Evolutionary conservation across 2,888 invertebrate genomes (phyloP).

Genomic region (Plagodis dolabraria): DNA sequence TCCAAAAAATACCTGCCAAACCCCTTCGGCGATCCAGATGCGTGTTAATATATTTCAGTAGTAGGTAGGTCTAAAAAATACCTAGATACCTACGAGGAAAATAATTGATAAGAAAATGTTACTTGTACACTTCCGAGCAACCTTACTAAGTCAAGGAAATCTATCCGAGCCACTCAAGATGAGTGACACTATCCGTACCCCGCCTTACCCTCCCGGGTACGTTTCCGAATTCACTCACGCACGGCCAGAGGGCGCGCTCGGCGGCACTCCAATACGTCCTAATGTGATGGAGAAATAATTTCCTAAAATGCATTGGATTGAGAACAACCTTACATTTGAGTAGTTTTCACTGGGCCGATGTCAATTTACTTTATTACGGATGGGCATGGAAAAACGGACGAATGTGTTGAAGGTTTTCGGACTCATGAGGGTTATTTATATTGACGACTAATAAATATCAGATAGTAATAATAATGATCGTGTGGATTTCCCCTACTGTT

Average conservation of each 20-base stretch:
- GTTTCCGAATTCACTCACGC: slow-evolving; percentile 72
- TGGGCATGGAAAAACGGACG: slow-evolving; percentile 28
- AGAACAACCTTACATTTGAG: slow-evolving; percentile 65
- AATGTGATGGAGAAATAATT: slow-evolving; percentile 80
- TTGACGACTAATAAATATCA: too few relatives aligned
- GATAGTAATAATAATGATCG: too few relatives aligned
- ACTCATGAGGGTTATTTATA: neutral
- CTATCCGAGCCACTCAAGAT: slow-evolving; percentile 40
- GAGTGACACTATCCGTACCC: slow-evolving; percentile 48
- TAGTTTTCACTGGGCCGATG: slow-evolving; percentile 65
- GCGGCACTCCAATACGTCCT: slow-evolving; percentile 71
- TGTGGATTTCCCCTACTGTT: too few relatives aligned
- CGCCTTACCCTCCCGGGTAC: slow-evolving; percentile 36
- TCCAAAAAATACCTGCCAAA: too few relatives aligned
- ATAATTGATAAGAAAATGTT: too few relatives aligned
- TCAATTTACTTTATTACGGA: slow-evolving; percentile 72
- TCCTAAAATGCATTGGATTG: slow-evolving; percentile 78
- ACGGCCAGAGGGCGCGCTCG: slow-evolving; percentile 73
- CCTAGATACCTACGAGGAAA: too few relatives aligned
- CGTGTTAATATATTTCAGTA: too few relatives aligned
- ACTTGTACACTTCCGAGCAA: neutral
- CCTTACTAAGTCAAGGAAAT: slow-evolving; percentile 26
- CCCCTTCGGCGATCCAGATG: too few relatives aligned
- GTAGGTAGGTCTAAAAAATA: too few relatives aligned
- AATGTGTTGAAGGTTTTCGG: neutral